phyloP scores from a whole-genome alignment of 1,140 invertebrate genomes.

The Ctenoplectra terminalis region DNA sequence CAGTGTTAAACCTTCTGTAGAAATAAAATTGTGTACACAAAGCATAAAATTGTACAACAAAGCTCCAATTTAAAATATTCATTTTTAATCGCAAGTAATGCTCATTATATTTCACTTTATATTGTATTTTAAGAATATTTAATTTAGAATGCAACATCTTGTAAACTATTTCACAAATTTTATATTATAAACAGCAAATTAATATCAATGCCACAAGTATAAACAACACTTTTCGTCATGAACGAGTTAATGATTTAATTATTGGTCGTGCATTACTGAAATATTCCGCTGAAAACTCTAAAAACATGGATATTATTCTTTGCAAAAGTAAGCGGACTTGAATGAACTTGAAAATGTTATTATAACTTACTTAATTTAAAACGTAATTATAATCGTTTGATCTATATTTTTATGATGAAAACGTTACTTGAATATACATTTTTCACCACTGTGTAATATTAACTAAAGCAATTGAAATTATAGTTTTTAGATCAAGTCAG shows the following conservation, averaged over 20 bases:
- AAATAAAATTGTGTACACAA: neutral
- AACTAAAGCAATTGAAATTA: conserved; percentile 23
- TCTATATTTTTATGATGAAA: neutral
- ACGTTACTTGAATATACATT: neutral
- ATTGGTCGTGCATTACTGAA: conserved; percentile 30
- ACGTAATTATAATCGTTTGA: neutral
- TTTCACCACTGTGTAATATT: neutral
- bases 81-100: conserved; percentile 20
- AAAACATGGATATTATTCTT: conserved; percentile 23
- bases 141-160: neutral
- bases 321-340: neutral
- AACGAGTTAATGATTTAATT: conserved; percentile 28
- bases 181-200: neutral
- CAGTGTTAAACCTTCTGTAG: neutral
- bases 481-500: conserved; percentile 29
- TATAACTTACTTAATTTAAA: neutral
- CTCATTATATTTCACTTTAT: neutral
- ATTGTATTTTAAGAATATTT: neutral
- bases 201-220: neutral
- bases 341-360: neutral
- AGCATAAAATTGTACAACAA: neutral
- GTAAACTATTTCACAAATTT: neutral
- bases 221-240: conserved; percentile 26
- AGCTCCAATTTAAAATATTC: neutral
- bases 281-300: neutral